These are phyloP conservation scores for Drosophila biarmipes DNA, from an alignment of 1,140 invertebrate genomes.

Conservation along the genomic window DNA sequence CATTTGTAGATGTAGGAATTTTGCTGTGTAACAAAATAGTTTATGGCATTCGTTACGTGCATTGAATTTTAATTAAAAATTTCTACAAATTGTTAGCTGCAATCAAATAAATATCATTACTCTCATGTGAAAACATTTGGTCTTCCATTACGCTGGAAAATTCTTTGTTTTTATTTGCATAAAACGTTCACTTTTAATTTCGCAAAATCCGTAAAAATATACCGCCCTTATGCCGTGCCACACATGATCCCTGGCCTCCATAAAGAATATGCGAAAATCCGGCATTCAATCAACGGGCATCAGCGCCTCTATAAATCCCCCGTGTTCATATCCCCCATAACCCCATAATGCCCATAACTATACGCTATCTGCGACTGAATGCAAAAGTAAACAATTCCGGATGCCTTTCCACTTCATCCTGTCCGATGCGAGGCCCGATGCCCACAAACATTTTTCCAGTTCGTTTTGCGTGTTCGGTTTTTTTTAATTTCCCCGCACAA, in stretches of 20 bases:
- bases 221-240: neutral
- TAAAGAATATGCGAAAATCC: slow-evolving; percentile 35
- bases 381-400: slow-evolving; percentile 50
- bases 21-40: neutral
- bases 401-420: slow-evolving; percentile 40
- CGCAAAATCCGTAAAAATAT: slow-evolving; percentile 14
- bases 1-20: too few relatives aligned
- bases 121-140: neutral
- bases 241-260: slow-evolving; percentile 17
- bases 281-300: slow-evolving; percentile 47
- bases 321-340: slow-evolving; percentile 30
- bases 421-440: slow-evolving; percentile 15
- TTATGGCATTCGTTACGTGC: neutral
- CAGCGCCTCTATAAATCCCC: slow-evolving; percentile 43
- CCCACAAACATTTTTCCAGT: slow-evolving; percentile 32
- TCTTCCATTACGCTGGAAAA: neutral
- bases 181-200: slow-evolving; percentile 27
- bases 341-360: slow-evolving; percentile 48
- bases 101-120: neutral
- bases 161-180: slow-evolving; percentile 5
- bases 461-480: slow-evolving; percentile 34
- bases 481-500: slow-evolving; percentile 74
- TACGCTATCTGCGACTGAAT: slow-evolving; percentile 48
- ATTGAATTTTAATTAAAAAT: slow-evolving; percentile 10
- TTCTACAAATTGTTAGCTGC: neutral